Conservation (phyloP, 2,113 vertebrate species). For the Odontophorus gujanensis region DNA sequence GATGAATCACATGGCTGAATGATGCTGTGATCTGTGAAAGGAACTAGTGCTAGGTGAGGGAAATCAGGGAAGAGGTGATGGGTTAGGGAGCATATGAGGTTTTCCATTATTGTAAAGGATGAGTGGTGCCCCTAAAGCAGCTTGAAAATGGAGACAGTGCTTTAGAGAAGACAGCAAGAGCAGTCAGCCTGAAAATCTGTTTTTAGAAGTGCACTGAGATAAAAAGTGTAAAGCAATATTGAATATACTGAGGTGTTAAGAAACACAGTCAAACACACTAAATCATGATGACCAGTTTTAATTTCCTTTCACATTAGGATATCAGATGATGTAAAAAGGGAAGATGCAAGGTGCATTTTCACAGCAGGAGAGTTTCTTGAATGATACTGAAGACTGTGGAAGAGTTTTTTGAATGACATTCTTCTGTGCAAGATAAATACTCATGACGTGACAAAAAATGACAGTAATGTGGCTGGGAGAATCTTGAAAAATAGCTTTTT, state of each 20-base stretch:
- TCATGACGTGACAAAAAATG: not conserved
- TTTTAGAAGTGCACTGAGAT: not conserved
- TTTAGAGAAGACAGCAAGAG: not conserved
- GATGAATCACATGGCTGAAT: not conserved
- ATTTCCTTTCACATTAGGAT: not conserved
- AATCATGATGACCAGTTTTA: not conserved
- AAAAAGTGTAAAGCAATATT: not conserved
- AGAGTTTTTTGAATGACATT: not conserved
- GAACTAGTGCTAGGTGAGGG: not conserved
- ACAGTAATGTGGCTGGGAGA: not conserved
- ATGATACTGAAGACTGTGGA: not conserved
- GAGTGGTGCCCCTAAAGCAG: not conserved
- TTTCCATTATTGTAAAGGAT: not conserved
- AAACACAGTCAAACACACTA: not conserved
- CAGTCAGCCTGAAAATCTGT: not conserved
- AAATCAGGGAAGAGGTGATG: not conserved
- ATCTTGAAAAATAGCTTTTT: not conserved
- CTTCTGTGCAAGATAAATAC: not conserved
- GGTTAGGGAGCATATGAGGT: fast-evolving
- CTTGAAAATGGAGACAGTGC: not conserved
- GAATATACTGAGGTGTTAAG: not conserved
- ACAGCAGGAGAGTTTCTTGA: not conserved
- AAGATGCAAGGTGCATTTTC: not conserved
- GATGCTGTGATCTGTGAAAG: not conserved
- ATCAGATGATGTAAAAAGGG: not conserved